A percentile compares a stretch with the other conserved stretches of the same genome.
Evolutionary conservation across 2,113 vertebrate species (phyloP).

Genomic region (Murina feae): DNA sequence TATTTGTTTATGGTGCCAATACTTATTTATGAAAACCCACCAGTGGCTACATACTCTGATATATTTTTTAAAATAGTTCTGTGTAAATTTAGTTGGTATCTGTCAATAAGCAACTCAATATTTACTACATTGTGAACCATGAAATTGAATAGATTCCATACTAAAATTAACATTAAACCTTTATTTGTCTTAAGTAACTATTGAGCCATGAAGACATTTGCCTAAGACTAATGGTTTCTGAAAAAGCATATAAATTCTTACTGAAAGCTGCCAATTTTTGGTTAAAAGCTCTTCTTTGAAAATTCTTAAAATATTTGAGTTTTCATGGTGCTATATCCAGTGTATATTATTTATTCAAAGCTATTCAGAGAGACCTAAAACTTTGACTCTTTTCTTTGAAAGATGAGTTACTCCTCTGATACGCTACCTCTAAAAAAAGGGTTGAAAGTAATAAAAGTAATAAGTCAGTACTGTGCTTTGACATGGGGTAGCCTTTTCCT

Average conservation of each 20-base stretch:
- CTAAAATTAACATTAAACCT: background rate
- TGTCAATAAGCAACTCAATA: constrained; percentile 4
- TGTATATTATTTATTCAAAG: background rate
- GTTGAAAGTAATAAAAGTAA: background rate
- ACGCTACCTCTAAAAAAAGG: background rate
- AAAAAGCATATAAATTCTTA: constrained; percentile 21
- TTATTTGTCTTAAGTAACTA: background rate
- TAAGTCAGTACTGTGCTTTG: background rate
- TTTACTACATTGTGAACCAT: background rate
- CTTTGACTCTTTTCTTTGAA: background rate
- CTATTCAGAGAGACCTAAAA: background rate
- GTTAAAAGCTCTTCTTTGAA: background rate
- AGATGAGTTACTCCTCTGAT: background rate
- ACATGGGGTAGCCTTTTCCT: background rate
- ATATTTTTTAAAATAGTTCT: background rate
- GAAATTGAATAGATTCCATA: background rate
- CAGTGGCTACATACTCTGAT: background rate
- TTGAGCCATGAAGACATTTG: background rate
- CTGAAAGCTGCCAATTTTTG: background rate
- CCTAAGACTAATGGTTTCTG: background rate
- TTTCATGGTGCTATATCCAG: background rate
- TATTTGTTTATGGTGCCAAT: background rate
- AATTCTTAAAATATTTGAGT: constrained; percentile 8
- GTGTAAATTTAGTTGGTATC: background rate
- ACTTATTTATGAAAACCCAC: constrained; percentile 1